Evolutionary conservation across 2,888 invertebrate species (phyloP).

Genomic region (Willowsia nigromaculata): DNA sequence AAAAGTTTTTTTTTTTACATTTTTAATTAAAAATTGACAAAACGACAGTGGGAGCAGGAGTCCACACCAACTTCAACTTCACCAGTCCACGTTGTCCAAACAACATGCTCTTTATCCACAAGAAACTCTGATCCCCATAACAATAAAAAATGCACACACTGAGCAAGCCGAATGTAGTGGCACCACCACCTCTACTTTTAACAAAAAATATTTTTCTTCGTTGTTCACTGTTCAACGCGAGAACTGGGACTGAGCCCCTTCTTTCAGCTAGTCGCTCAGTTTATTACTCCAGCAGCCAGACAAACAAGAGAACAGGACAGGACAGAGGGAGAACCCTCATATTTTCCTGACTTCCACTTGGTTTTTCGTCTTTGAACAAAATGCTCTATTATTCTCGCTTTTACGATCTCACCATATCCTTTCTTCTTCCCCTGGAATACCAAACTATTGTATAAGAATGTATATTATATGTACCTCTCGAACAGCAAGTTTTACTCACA

Average conservation of each 20-base stretch:
- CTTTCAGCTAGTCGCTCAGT: neutral
- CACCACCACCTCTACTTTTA: neutral
- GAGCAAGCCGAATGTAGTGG: neutral
- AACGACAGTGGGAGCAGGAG: neutral
- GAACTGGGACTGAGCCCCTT: constrained; percentile 47
- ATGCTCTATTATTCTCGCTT: constrained; percentile 21
- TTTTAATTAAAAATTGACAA: constrained; percentile 54
- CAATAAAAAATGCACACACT: constrained; percentile 7
- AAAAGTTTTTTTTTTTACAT: constrained; percentile 49
- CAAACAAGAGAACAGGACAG: neutral
- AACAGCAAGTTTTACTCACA: no score
- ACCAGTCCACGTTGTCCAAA: neutral
- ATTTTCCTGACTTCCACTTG: neutral
- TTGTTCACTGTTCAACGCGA: constrained; percentile 29
- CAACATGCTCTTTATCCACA: neutral
- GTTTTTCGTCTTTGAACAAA: constrained; percentile 28
- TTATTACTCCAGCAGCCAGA: constrained; percentile 26
- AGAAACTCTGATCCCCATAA: neutral
- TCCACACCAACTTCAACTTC: neutral
- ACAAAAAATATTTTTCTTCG: no score
- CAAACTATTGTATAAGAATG: no score
- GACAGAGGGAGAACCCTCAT: constrained; percentile 8
- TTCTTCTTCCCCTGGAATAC: neutral
- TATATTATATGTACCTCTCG: no score
- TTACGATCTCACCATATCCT: constrained; percentile 9